These are phyloP conservation scores for Hetaerina americana DNA, from an alignment of 1,140 invertebrate species.

Conservation along the genomic window DNA sequence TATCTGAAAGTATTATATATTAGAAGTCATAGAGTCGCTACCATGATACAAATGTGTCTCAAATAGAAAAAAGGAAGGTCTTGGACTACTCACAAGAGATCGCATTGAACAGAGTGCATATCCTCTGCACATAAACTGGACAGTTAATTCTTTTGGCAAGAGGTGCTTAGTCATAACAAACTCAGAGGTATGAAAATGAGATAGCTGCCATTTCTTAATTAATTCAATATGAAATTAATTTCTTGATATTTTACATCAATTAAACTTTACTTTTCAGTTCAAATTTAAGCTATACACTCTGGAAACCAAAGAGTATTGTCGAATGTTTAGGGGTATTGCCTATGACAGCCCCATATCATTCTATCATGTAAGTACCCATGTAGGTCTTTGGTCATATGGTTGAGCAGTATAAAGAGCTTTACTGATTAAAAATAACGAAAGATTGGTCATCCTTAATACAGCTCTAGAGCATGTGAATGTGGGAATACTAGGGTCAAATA, in stretches of 20 bases:
- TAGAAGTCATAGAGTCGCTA: too few relatives aligned
- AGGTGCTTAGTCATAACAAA: constrained; percentile 30
- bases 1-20: too few relatives aligned
- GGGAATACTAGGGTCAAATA: too few relatives aligned
- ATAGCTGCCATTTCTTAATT: too few relatives aligned
- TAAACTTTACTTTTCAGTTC: constrained; percentile 32
- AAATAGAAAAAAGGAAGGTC: constrained; percentile 26
- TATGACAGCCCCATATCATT: constrained; percentile 37
- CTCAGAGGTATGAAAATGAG: constrained; percentile 29
- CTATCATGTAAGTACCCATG: too few relatives aligned
- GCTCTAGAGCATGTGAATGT: too few relatives aligned
- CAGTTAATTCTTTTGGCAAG: constrained; percentile 20
- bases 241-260: too few relatives aligned
- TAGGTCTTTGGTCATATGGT: too few relatives aligned
- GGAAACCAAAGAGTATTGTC: constrained; percentile 42
- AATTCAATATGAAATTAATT: too few relatives aligned
- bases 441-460: too few relatives aligned
- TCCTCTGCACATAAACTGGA: constrained; percentile 37
- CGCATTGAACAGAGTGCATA: constrained; percentile 46
- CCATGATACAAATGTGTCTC: constrained; percentile 5
- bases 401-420: too few relatives aligned
- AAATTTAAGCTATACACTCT: constrained; percentile 54
- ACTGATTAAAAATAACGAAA: too few relatives aligned
- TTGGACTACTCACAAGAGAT: constrained; percentile 28
- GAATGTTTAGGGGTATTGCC: constrained; percentile 48